phyloP scores from a whole-genome alignment of 2,113 vertebrate genomes.

The Sprattus sprattus region DNA sequence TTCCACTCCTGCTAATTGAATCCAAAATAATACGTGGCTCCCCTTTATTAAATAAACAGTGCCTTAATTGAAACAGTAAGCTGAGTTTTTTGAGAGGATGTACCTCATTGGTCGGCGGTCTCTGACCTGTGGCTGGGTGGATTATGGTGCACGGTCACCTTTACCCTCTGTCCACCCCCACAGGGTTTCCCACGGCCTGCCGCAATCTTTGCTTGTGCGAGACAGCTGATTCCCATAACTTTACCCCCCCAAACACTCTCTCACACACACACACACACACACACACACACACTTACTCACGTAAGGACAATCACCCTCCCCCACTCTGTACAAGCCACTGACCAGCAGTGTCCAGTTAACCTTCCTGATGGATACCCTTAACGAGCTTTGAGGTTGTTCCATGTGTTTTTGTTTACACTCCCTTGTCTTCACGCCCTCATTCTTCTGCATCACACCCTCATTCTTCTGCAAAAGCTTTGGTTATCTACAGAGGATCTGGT shows the following conservation, averaged over 20 bases:
- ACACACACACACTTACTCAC: slow-evolving; percentile 24
- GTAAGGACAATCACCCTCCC: not conserved
- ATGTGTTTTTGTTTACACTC: slow-evolving; percentile 40
- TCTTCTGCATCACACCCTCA: not conserved
- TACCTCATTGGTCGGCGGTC: slow-evolving; percentile 36
- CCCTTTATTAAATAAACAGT: slow-evolving; percentile 49
- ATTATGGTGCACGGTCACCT: slow-evolving; percentile 60
- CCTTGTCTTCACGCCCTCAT: not conserved
- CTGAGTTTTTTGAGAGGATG: slow-evolving; percentile 41
- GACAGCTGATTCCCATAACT: slow-evolving; percentile 73
- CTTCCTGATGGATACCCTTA: slow-evolving; percentile 3
- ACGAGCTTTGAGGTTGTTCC: slow-evolving; percentile 32
- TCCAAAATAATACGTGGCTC: not conserved
- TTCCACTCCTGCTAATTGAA: slow-evolving; percentile 13
- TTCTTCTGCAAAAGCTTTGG: not conserved
- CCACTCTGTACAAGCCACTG: not conserved
- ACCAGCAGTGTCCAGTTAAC: slow-evolving; percentile 8
- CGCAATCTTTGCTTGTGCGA: slow-evolving; percentile 42
- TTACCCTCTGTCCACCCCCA: slow-evolving; percentile 58
- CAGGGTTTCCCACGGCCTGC: slow-evolving; percentile 59
- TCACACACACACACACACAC: slow-evolving; percentile 44
- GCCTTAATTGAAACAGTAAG: slow-evolving; percentile 47
- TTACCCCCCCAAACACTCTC: slow-evolving; percentile 51
- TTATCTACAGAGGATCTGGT: not conserved
- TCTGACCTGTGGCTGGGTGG: slow-evolving; percentile 37